Base-by-base conservation (phyloP, 2,888 invertebrate genomes). In the Odontomyia ornata region DNA sequence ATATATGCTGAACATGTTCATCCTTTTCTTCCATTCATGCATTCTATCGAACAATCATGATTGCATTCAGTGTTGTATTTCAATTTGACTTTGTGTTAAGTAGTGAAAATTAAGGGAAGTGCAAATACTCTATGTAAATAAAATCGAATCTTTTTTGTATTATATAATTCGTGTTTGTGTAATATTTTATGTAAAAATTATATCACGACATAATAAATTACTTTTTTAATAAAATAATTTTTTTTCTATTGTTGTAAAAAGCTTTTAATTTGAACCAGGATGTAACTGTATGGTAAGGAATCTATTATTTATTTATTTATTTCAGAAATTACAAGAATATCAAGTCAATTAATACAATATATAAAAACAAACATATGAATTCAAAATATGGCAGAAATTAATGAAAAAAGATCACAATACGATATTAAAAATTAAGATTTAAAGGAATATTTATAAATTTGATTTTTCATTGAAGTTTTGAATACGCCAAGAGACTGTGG, bases 111-210 rank as follows among this genome's bases (percentile, higher is more conserved):
- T 57, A 60, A 21, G 18, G n/a, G n/a, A 73, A 73, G 73, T 73
- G 73, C 73, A 73, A 73, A 73, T 73, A 73, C n/a, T 67, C 13
- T 60, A 57, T 60, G 60, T 73, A 73, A 57, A 73, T 73, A 73
- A 57, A 73, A 18, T 43, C 23, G 46, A 60, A 36, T 47, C 1
- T 57, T 27, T 72, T 65, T 72, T 72, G 56, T 57, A 73, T 57
- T 73, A 57, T 57, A n/a, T n/a, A n/a, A 52, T 43, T 67, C 36
- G 57, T 21, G 57, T 30, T 72, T 72, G 72, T 72, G 72, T 72
- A 73, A 57, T 60, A 57, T 56, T 72, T 72, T 72, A 28, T 56
- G 30, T n/a, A 73, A 57, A 57, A 30, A 57, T 69, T 46, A 36
- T 46, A 47, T 69, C 46, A 69, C 69, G 46, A 65, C 43, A n/a